A percentile compares a stretch with the other conserved stretches of the same genome.
Evolutionary conservation across 2,888 invertebrate genomes (phyloP).

Genomic region (Dicranocentrus wangi): DNA sequence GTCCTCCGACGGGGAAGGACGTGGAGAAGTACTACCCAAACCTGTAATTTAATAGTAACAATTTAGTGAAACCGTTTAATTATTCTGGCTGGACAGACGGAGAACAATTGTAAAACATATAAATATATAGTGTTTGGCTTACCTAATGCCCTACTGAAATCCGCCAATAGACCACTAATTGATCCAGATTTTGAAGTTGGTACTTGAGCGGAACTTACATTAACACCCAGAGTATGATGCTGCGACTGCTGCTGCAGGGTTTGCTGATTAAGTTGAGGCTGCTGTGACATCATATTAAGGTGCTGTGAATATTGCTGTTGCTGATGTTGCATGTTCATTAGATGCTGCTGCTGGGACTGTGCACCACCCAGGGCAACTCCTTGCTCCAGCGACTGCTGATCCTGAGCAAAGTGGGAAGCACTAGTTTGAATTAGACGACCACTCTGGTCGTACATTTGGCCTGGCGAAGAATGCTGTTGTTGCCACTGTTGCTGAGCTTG

Average conservation of each 20-base stretch:
- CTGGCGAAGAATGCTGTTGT: slow-evolving; percentile 40
- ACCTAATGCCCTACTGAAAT: slow-evolving; percentile 76
- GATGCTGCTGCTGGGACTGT: slow-evolving; percentile 53
- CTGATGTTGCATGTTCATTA: slow-evolving; percentile 51
- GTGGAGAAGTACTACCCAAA: slow-evolving; percentile 74
- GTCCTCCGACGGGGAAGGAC: slow-evolving; percentile 74
- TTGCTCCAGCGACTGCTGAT: slow-evolving; percentile 24
- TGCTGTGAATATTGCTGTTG: slow-evolving; percentile 56
- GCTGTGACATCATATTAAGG: slow-evolving; percentile 28
- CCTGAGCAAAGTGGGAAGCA: slow-evolving; percentile 60
- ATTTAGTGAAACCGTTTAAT: background rate
- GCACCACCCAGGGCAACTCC: slow-evolving; percentile 32
- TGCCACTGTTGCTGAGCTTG: slow-evolving; percentile 55
- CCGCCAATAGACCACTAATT: slow-evolving; percentile 76
- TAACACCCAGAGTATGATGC: slow-evolving; percentile 61
- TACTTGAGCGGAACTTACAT: slow-evolving; percentile 55
- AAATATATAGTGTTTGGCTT: slow-evolving; percentile 57
- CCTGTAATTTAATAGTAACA: slow-evolving; percentile 71
- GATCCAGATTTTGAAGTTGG: slow-evolving; percentile 71
- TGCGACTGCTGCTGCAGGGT: slow-evolving; percentile 48
- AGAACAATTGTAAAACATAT: background rate
- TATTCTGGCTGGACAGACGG: background rate
- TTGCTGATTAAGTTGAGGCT: slow-evolving; percentile 53
- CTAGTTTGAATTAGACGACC: slow-evolving; percentile 62
- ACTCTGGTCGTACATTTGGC: slow-evolving; percentile 64